A percentile compares a stretch with the other conserved stretches of the same genome.
Evolutionary conservation across 2,797 vertebrate genomes (phyloP).

Genomic region (Hafferia zeledoni): DNA sequence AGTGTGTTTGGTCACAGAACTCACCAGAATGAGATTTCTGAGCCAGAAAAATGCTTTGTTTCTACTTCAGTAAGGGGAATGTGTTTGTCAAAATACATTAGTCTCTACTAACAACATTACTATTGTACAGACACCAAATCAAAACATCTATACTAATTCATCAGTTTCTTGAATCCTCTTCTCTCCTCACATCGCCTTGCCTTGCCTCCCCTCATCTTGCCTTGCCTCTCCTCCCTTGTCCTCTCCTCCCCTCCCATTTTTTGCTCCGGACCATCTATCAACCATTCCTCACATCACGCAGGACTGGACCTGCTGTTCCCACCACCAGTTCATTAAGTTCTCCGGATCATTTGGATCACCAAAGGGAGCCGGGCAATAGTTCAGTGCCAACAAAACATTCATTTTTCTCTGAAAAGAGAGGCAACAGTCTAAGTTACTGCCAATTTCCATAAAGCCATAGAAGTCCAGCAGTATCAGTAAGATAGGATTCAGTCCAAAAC

Average conservation of each 20-base stretch:
- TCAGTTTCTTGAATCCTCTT: neutral
- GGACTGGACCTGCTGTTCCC: neutral
- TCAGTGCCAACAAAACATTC: neutral
- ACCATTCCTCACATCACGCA: too few relatives aligned
- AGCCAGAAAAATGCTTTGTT: neutral
- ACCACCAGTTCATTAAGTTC: neutral
- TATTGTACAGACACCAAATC: neutral
- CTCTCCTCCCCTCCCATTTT: too few relatives aligned
- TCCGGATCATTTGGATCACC: neutral
- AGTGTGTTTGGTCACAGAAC: neutral
- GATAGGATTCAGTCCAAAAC: neutral
- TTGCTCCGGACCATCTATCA: too few relatives aligned
- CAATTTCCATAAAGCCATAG: slow-evolving; percentile 26
- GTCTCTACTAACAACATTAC: neutral
- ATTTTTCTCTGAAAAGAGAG: neutral
- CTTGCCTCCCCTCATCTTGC: neutral
- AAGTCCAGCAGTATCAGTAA: neutral
- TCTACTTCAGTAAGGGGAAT: neutral
- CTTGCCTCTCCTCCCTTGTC: too few relatives aligned
- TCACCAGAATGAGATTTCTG: neutral
- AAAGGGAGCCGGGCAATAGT: neutral
- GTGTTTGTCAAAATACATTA: neutral
- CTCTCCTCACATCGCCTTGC: neutral
- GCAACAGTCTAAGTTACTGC: neutral
- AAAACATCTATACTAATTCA: neutral